These are phyloP conservation scores for Lissocephala sabroskyi DNA, from an alignment of 2,888 invertebrate species.

Conservation along the genomic window DNA sequence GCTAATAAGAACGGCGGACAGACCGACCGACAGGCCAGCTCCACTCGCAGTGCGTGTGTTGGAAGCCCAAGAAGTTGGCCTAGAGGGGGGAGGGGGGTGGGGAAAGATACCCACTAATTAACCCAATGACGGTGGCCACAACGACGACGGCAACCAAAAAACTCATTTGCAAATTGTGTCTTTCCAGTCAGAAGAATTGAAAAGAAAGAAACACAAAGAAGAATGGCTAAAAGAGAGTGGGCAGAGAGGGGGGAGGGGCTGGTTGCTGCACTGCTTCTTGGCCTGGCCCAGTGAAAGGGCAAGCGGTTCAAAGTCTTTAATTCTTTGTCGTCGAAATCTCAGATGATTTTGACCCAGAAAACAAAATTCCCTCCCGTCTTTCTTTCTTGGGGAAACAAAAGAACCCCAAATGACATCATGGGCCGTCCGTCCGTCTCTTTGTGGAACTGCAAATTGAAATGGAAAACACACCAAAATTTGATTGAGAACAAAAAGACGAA, in stretches of 20 bases:
- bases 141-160: conserved; percentile 23
- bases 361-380: too few relatives aligned
- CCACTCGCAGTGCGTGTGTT: too few relatives aligned
- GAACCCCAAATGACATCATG: conserved; percentile 2
- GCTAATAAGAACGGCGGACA: conserved; percentile 34
- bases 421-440: too few relatives aligned
- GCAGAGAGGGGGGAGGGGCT: conserved; percentile 8
- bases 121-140: conserved; percentile 30
- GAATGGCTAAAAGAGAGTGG: background rate
- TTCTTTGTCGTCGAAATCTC: conserved; percentile 12
- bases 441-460: too few relatives aligned
- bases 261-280: conserved; percentile 6
- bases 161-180: conserved; percentile 57
- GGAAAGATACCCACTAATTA: conserved; percentile 64
- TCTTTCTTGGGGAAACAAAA: too few relatives aligned
- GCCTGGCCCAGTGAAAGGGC: conserved; percentile 41
- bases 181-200: background rate
- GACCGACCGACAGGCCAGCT: conserved; percentile 32
- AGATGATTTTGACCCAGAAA: too few relatives aligned
- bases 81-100: too few relatives aligned
- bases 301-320: conserved; percentile 13
- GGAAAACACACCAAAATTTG: too few relatives aligned
- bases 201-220: conserved; percentile 15
- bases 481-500: too few relatives aligned
- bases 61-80: too few relatives aligned